Base-by-base conservation (phyloP, 2,113 vertebrate species). In the Podarcis raffonei region DNA sequence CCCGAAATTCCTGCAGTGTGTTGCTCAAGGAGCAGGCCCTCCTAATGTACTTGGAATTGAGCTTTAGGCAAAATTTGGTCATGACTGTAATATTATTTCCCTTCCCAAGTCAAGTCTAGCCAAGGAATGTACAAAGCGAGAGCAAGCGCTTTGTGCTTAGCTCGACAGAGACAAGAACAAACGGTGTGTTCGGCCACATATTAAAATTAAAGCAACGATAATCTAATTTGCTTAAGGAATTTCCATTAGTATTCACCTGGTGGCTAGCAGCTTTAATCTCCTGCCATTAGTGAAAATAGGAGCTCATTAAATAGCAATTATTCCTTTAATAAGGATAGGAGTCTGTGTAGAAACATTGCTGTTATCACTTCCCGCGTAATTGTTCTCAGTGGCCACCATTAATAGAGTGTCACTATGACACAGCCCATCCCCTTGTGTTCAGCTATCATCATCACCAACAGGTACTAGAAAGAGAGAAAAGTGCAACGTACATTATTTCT, bases 231-330 rank as follows among this genome's bases (percentile, higher is more conserved):
- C 91, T 90, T 91, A 93, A 94, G 92, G 81, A 93, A 81, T 87
- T 32, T 91, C 89, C 87, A 88, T 94, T 95, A 94, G 83, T 89
- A 95, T 95, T 95, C 94, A 95, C 91, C 94, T 94, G 87, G 77
- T 92, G 91, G 91, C 88, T 90, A 95, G 89, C 78, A 94, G 92
- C 57, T 92, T 86, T 94, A 94, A 94, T 96, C 87, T 93, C 87
- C 90, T 62, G 76, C 80, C 88, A 88, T 94, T 94, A 95, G 92
- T 91, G 87, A 90, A 94, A 94, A 92, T 89, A 96, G 94, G 88
- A 93, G 90, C 84, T 94, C 92, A 92, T 95, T 94, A 95, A 94
- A 94, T 89, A 93, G 81, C 91, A 90, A 90, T 92, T 94, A 83
- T 88, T 94, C 69, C 92, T 89, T 94, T 88, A 83, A 91, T 90